Conservation (phyloP, 2,797 vertebrate species). For the Aotus griseimembra region DNA sequence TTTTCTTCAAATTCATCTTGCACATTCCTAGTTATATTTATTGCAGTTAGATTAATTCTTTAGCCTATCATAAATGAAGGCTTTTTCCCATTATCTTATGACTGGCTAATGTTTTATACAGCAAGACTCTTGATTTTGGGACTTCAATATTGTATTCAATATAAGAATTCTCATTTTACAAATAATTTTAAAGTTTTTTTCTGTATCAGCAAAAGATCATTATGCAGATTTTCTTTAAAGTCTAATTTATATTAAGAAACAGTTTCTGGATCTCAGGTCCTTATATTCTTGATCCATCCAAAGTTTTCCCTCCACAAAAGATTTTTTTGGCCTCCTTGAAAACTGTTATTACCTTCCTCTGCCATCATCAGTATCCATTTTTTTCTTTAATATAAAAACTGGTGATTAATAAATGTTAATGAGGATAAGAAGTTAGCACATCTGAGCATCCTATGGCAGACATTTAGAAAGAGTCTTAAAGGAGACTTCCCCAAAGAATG, state of each 20-base stretch:
- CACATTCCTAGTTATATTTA: slow-evolving; percentile 1
- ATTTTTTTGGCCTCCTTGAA: not conserved
- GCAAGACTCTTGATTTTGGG: not conserved
- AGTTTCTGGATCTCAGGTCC: not conserved
- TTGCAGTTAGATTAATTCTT: not conserved
- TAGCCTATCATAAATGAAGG: not conserved
- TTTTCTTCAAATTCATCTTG: slow-evolving; percentile 8
- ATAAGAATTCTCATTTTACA: slow-evolving; percentile 12
- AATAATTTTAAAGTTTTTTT: not conserved
- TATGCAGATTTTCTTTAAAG: not conserved
- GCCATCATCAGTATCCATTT: not conserved
- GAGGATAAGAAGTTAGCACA: not conserved
- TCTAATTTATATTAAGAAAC: not conserved
- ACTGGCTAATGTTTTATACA: not conserved
- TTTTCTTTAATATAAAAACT: slow-evolving; percentile 47
- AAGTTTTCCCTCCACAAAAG: not conserved
- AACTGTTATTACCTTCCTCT: not conserved
- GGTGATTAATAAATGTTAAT: slow-evolving; percentile 31
- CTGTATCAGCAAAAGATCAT: not conserved
- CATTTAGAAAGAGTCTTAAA: not conserved
- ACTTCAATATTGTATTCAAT: not conserved
- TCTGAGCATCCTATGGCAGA: not conserved
- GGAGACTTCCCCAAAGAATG: not conserved
- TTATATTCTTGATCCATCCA: slow-evolving; percentile 8
- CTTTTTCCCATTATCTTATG: slow-evolving; percentile 10